A percentile compares a stretch with the other conserved stretches of the same genome.
phyloP scores from a whole-genome alignment of 2,888 invertebrate genomes.

The Oscheius onirici region DNA sequence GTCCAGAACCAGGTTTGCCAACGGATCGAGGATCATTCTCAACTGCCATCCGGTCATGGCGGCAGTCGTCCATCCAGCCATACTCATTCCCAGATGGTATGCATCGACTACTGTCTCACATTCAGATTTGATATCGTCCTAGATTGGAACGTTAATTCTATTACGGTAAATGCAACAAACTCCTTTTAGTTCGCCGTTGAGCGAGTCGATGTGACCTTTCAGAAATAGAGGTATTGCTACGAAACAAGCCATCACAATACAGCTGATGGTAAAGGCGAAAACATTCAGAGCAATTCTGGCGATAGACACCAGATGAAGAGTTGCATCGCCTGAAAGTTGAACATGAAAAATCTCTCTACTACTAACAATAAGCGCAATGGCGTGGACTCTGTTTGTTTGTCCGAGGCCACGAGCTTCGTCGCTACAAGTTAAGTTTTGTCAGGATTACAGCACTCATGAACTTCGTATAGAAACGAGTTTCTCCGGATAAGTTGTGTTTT shows the following conservation, averaged over 20 bases:
- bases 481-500: too few relatives aligned
- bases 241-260: conserved; percentile 52
- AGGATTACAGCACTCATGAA: too few relatives aligned
- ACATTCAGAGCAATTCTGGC: conserved; percentile 47
- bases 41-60: conserved; percentile 27
- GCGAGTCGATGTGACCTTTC: conserved; percentile 43
- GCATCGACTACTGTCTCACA: conserved; percentile 41
- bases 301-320: conserved; percentile 41
- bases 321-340: conserved; percentile 37
- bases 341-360: too few relatives aligned
- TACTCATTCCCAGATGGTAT: conserved; percentile 44
- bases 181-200: conserved; percentile 30
- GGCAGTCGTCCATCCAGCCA: conserved; percentile 50
- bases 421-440: too few relatives aligned
- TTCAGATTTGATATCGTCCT: conserved; percentile 9
- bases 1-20: conserved; percentile 23
- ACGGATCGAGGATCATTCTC: conserved; percentile 22
- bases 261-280: conserved; percentile 44
- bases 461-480: too few relatives aligned
- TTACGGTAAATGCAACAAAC: not conserved
- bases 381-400: too few relatives aligned
- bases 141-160: not conserved
- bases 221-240: conserved; percentile 48
- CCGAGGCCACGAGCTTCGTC: too few relatives aligned
- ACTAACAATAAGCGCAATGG: too few relatives aligned